Evolutionary conservation across 1,140 invertebrate species (phyloP).

Genomic region (Polypedilum pembai): DNA sequence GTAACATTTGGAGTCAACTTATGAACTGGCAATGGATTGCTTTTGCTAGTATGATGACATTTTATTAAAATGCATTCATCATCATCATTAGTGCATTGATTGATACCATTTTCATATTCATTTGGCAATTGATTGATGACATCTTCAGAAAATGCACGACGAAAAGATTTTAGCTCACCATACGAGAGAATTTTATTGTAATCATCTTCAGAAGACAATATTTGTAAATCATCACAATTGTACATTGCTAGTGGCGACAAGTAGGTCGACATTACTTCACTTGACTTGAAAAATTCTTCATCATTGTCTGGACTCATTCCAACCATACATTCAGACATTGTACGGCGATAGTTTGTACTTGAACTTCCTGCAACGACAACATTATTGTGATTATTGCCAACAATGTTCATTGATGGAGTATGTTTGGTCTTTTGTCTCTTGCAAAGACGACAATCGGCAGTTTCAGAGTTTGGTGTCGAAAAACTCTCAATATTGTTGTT

Average conservation of each 20-base stretch:
- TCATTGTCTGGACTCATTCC: not conserved
- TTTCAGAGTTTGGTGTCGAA: constrained; percentile 29
- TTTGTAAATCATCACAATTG: constrained; percentile 14
- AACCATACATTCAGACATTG: constrained; percentile 30
- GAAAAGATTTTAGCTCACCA: constrained; percentile 28
- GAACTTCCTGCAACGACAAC: not conserved
- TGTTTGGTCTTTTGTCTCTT: constrained; percentile 43
- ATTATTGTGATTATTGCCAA: not conserved
- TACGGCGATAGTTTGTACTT: constrained; percentile 29
- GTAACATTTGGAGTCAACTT: constrained; percentile 14
- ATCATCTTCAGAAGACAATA: not conserved
- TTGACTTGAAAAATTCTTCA: not conserved
- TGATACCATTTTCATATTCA: not conserved
- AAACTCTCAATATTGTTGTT: constrained; percentile 31
- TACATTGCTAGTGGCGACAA: not conserved
- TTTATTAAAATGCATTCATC: not conserved
- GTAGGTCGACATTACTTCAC: not conserved
- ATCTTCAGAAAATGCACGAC: constrained; percentile 30
- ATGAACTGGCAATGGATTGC: not conserved
- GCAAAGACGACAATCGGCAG: constrained; percentile 37
- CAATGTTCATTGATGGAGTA: constrained; percentile 29
- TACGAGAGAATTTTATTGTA: not conserved
- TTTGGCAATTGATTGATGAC: constrained; percentile 6
- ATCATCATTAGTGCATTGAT: not conserved
- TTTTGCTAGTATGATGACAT: not conserved